Evolutionary conservation across 2,113 vertebrate species (phyloP), one percentile per base, ranked within the genome.

Genomic region (Diglossa brunneiventris): DNA sequence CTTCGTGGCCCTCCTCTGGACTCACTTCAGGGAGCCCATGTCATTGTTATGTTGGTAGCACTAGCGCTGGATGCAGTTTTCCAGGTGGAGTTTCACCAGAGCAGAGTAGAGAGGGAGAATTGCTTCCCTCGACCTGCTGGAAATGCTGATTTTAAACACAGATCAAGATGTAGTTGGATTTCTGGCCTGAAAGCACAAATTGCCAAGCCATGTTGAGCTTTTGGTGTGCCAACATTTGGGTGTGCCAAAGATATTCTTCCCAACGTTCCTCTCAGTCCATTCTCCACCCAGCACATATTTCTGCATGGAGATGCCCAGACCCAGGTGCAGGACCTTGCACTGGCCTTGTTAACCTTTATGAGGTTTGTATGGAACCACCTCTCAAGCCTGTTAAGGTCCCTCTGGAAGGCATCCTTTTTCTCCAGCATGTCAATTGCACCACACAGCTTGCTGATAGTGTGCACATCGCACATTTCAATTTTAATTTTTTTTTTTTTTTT

Each of bases 51-150:
- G 10, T 24, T 24, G 3, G 11, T 20, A 27, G 19, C 28, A 24
- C 7, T 15, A 46, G 33, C 18, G 6, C 22, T 22, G 14, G 15
- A 46, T 44, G 12, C 53, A 52, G 22, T 37, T 44, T 44, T 44
- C 18, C 46, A 39, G 28, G 23, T 6, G 6, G 4, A 3, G 3
- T 61, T 58, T 69, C 27, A 37, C 18, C 22, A 62, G 15, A 28
- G 28, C 18, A 27, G 18, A 39, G 39, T 9, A 37, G 27, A 52
- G 22, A 37, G 37, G 23, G 22, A 53, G 12, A 46, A 53, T 46
- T 1, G 1, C 13, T 28, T 20, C 10, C 5, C 15, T 39, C 0
- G 0, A 11, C 10, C 28, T n/a, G 10, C 15, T 53, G 15, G 23
- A 46, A 61, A 15, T 46, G 28, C 8, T 70, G n/a, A 7, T 62